Percentiles rank a stretch among this genome's conserved stretches.
Evolutionary conservation across 2,797 vertebrate genomes (phyloP).

Genomic region (Tolypeutes matacus): DNA sequence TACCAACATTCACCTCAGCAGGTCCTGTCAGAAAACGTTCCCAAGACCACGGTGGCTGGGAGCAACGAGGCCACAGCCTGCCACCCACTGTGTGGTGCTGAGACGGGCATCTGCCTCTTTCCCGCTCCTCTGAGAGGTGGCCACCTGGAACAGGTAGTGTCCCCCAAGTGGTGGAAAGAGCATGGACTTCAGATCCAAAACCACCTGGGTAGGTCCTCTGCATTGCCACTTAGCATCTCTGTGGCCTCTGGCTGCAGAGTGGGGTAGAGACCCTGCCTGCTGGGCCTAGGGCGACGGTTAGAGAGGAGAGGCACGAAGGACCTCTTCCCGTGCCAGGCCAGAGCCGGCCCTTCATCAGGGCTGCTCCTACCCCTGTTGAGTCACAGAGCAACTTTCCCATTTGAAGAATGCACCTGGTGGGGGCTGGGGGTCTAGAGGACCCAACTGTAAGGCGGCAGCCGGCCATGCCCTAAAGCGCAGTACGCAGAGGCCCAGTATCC

Average conservation of each 20-base stretch:
- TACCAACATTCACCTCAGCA: not conserved
- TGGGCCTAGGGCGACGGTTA: not conserved
- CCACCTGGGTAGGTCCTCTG: not conserved
- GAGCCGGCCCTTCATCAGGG: not conserved
- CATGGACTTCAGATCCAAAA: not conserved
- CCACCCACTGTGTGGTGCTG: not conserved
- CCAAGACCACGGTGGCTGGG: not conserved
- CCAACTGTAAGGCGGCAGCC: not conserved
- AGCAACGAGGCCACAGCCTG: not conserved
- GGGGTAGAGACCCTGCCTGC: not conserved
- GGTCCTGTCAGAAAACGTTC: not conserved
- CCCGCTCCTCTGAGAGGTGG: not conserved
- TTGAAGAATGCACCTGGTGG: not conserved
- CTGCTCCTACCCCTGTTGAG: not conserved
- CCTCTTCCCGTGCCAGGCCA: not conserved
- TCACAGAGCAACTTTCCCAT: not conserved
- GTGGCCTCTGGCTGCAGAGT: not conserved
- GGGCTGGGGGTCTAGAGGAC: not conserved
- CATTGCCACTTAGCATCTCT: not conserved
- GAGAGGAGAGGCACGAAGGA: not conserved
- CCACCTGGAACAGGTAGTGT: not conserved
- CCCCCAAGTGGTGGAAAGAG: not conserved
- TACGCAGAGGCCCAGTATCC: not conserved
- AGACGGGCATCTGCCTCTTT: not conserved
- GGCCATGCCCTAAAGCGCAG: rapidly evolving